phyloP scores from a whole-genome alignment of 2,113 vertebrate species.

The Alces alces region DNA sequence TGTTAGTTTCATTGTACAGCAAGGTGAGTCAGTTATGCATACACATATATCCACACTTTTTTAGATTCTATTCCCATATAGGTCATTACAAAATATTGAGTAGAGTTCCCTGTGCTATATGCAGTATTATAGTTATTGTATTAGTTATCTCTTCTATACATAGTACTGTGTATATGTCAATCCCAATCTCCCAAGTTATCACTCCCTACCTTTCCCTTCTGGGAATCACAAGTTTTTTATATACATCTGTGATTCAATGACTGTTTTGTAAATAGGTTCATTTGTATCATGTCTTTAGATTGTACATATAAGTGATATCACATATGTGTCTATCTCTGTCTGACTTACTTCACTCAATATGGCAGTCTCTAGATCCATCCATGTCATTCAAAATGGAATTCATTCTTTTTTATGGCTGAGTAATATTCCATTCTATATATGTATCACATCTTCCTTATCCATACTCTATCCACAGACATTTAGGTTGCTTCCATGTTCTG shows the following conservation, averaged over 20 bases:
- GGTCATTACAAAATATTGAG: not conserved
- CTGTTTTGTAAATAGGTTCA: not conserved
- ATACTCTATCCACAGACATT: too few species aligned
- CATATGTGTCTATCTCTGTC: not conserved
- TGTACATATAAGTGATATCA: not conserved
- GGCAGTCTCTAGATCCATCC: too few species aligned
- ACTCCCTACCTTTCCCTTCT: not conserved
- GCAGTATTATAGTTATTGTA: not conserved
- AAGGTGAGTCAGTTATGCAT: not conserved
- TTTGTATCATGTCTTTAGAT: not conserved
- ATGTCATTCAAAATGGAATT: too few species aligned
- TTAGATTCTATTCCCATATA: not conserved
- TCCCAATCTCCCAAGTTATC: not conserved
- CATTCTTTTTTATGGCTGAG: too few species aligned
- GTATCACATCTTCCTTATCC: too few species aligned
- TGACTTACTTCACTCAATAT: not conserved
- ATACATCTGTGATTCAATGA: not conserved
- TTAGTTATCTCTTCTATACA: not conserved
- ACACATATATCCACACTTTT: not conserved
- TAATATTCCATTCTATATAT: too few species aligned
- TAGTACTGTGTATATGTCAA: not conserved
- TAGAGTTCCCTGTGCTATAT: not conserved
- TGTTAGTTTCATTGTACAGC: not conserved
- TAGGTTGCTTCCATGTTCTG: too few species aligned
- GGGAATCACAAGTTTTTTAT: not conserved